These are phyloP conservation scores for Doris montereyensis DNA, from an alignment of 2,888 invertebrate genomes.

Conservation along the genomic window DNA sequence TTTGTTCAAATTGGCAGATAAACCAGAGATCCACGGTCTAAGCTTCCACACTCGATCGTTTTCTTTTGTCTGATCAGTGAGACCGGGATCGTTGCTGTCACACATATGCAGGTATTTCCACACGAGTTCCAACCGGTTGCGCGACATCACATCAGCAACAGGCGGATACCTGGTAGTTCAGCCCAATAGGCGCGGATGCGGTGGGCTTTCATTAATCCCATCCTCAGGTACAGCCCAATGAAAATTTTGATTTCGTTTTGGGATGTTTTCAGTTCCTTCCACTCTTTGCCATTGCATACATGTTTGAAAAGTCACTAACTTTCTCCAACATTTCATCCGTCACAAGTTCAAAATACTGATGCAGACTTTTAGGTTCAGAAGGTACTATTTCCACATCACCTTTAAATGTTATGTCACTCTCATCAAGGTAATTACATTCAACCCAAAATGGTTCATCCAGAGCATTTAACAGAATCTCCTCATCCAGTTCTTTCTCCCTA, in stretches of 20 bases:
- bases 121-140: constrained; percentile 44
- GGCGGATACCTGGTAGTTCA: constrained; percentile 28
- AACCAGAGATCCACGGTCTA: neutral
- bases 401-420: constrained; percentile 10
- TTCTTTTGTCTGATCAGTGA: neutral
- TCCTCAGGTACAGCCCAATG: constrained; percentile 43
- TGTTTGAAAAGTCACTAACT: neutral
- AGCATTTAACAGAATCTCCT: too few relatives aligned
- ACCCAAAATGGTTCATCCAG: constrained; percentile 1
- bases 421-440: neutral
- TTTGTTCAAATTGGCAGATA: too few relatives aligned
- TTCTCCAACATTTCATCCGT: constrained; percentile 30
- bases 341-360: constrained; percentile 13
- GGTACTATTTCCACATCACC: neutral
- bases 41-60: constrained; percentile 11
- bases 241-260: constrained; percentile 40
- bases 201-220: constrained; percentile 44
- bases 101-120: constrained; percentile 36
- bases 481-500: neutral
- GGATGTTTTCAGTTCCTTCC: constrained; percentile 28
- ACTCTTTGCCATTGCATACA: constrained; percentile 1
- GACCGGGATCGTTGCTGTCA: constrained; percentile 31
- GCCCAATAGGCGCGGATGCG: constrained; percentile 41
- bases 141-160: constrained; percentile 42
- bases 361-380: constrained; percentile 1